Conservation (phyloP, 2,888 invertebrate species). For the Lobophora halterata region DNA sequence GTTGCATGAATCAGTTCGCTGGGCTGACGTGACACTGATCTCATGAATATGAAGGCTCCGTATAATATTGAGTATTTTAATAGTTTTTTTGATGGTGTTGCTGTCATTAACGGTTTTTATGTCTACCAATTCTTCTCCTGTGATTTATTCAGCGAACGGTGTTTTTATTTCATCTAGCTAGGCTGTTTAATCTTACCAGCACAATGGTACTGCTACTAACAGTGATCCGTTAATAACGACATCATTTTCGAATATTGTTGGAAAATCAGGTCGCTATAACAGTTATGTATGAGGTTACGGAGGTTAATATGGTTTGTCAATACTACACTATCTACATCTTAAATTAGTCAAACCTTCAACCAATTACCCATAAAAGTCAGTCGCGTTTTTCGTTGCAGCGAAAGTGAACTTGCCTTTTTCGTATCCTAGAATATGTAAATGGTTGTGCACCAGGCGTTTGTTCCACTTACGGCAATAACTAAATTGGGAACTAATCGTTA, state of each 20-base stretch:
- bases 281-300: too few species aligned
- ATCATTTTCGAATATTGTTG: too few species aligned
- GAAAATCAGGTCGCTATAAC: too few species aligned
- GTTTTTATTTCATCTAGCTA: slow-evolving; percentile 7
- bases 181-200: not conserved
- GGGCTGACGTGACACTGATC: not conserved
- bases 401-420: slow-evolving; percentile 31
- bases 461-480: slow-evolving; percentile 44
- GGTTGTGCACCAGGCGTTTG: slow-evolving; percentile 38
- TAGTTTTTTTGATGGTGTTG: too few species aligned
- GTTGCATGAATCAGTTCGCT: slow-evolving; percentile 12
- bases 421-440: slow-evolving; percentile 43
- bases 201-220: slow-evolving; percentile 13
- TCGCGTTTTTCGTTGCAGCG: slow-evolving; percentile 28
- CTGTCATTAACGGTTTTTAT: too few species aligned
- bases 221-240: too few species aligned
- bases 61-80: not conserved
- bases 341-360: slow-evolving; percentile 34
- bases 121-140: too few species aligned
- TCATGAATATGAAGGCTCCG: slow-evolving; percentile 6
- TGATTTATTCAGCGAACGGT: too few species aligned
- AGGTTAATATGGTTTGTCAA: too few species aligned
- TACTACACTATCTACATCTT: slow-evolving; percentile 22
- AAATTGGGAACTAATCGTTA: slow-evolving; percentile 44
- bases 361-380: slow-evolving; percentile 33